A percentile compares a stretch with the other conserved stretches of the same genome.
These are phyloP conservation scores for Glaucopsyche alexis DNA, from an alignment of 2,888 invertebrate species.

Conservation along the genomic window DNA sequence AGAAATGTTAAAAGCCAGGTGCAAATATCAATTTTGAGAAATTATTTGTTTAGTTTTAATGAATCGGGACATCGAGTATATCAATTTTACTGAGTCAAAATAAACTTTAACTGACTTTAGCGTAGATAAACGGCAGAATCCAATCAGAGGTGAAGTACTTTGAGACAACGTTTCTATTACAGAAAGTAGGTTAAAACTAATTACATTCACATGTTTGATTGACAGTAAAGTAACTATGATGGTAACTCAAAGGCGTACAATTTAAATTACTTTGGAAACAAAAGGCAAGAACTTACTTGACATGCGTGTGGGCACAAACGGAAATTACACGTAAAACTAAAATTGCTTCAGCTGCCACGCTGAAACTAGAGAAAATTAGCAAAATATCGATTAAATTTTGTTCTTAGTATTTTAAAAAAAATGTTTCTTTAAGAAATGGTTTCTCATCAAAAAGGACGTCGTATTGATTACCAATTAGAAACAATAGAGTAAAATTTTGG, in stretches of 20 bases:
- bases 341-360: slow-evolving; percentile 9
- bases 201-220: slow-evolving; percentile 25
- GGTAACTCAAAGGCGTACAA: slow-evolving; percentile 23
- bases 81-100: neutral
- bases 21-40: neutral
- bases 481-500: neutral
- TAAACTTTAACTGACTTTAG: neutral
- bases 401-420: no score
- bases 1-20: neutral
- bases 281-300: slow-evolving; percentile 24
- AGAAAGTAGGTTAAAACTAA: slow-evolving; percentile 19
- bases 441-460: neutral
- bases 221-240: slow-evolving; percentile 27
- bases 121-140: neutral
- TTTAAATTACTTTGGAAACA: slow-evolving; percentile 29
- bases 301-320: slow-evolving; percentile 34
- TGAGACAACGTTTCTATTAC: neutral
- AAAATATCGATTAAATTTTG: neutral
- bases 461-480: neutral
- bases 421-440: neutral
- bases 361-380: slow-evolving; percentile 5
- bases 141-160: neutral
- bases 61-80: neutral
- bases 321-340: slow-evolving; percentile 31
- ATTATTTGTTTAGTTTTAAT: neutral